These are phyloP conservation scores for Drosophila mimica DNA, from an alignment of 2,888 invertebrate genomes.

Conservation along the genomic window DNA sequence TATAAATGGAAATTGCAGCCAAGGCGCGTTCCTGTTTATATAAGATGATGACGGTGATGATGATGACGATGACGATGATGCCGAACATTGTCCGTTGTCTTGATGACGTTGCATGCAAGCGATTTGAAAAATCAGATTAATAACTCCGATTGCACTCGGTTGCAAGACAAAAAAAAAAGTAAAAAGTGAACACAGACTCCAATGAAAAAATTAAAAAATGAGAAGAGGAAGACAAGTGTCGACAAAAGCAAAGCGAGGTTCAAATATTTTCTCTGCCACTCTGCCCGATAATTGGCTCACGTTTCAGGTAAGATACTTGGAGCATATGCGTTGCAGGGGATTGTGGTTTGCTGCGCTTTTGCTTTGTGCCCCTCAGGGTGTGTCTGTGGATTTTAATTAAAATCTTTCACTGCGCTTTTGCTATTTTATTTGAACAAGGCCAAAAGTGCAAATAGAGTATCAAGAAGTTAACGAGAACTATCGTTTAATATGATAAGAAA, in stretches of 20 bases:
- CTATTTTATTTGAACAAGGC: slow-evolving; percentile 59
- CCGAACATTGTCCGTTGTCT: slow-evolving; percentile 12
- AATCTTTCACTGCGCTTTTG: slow-evolving; percentile 47
- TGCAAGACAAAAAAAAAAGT: slow-evolving; percentile 1
- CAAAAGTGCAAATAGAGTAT: slow-evolving; percentile 57
- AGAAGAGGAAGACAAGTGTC: slow-evolving; percentile 21
- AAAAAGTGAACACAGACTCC: slow-evolving; percentile 2
- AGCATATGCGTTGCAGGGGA: slow-evolving; percentile 61
- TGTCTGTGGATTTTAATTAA: slow-evolving; percentile 69
- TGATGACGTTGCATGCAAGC: slow-evolving; percentile 73
- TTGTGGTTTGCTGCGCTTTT: slow-evolving; percentile 12
- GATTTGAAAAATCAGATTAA: slow-evolving; percentile 79
- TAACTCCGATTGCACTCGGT: slow-evolving; percentile 69
- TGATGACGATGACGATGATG: slow-evolving; percentile 43
- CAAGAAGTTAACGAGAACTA: slow-evolving; percentile 6
- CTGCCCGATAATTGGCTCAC: slow-evolving; percentile 76
- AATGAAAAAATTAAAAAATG: background rate
- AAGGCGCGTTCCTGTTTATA: slow-evolving; percentile 72
- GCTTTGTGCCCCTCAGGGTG: slow-evolving; percentile 24
- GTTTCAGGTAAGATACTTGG: slow-evolving; percentile 74
- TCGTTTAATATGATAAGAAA: background rate
- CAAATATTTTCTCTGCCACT: slow-evolving; percentile 32
- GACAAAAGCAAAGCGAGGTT: slow-evolving; percentile 34
- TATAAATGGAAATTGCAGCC: slow-evolving; percentile 79
- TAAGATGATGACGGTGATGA: slow-evolving; percentile 53